Evolutionary conservation across 2,113 vertebrate species (phyloP), one percentile per base, ranked within the genome.

Genomic region (Rhea americana): DNA sequence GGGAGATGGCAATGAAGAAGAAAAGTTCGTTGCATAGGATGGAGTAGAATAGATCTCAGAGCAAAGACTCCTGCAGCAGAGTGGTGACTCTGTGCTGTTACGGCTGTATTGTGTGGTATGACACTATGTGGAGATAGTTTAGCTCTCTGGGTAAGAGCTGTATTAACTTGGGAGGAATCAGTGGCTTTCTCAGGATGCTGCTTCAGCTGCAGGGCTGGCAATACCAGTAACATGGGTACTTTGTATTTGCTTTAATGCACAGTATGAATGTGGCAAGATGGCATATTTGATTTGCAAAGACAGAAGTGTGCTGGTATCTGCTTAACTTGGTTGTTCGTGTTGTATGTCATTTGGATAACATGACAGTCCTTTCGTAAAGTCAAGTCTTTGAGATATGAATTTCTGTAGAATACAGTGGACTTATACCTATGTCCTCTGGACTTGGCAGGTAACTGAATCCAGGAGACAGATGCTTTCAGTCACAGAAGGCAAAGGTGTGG

Each of bases 251-350:
- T 84, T 88, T 89, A 93, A 70, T 68, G 73, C 45, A 71, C 37
- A 39, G 28, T 4, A 4, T 73, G 32, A 43, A 39, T 71, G 32
- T 90, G 82, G 72, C 82, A 82, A 59, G 59, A 68, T 59, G 61
- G 47, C 39, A n/a, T 63, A 65, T 89, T 92, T 90, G 51, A 84
- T 93, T 72, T 83, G 90, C 58, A 61, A 81, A 85, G 77, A 85
- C 77, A 90, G 80, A 94, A 86, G 62, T 22, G 13, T 65, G 51
- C 66, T 86, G 43, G 28, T 61, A 83, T 89, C 65, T 2, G 1
- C 77, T 59, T 83, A 77, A 51, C 51, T 81, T 88, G 62, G 11
- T 68, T 88, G 66, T 80, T 86, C 80, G 26, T 73, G 66, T 77
- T 82, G 43, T 76, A 50, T 55, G 41, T 87, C 92, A 75, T 47